phyloP scores from a whole-genome alignment of 2,888 invertebrate genomes.

The Trichopoda pennipes region DNA sequence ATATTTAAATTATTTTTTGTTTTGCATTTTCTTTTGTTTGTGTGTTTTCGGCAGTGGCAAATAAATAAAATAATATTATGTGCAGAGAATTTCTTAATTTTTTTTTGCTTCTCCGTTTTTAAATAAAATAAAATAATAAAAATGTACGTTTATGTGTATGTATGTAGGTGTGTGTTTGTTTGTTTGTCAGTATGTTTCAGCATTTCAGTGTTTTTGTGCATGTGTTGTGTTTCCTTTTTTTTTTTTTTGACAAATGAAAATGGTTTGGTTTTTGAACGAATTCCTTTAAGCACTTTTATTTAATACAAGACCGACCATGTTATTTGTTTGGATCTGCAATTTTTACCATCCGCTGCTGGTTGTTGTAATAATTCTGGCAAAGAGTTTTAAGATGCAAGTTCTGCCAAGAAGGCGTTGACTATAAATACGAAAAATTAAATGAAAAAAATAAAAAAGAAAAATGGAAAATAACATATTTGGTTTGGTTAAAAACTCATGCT shows the following conservation, averaged over 20 bases:
- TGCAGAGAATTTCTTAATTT: constrained; percentile 10
- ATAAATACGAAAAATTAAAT: constrained; percentile 31
- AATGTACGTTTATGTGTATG: constrained; percentile 1
- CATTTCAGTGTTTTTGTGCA: constrained; percentile 14
- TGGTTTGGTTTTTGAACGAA: constrained; percentile 66
- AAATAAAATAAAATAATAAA: constrained; percentile 43
- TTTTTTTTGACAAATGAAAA: constrained; percentile 67
- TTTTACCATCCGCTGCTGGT: constrained; percentile 25
- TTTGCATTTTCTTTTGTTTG: constrained; percentile 7
- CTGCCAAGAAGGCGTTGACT: constrained; percentile 68
- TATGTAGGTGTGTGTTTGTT: constrained; percentile 7
- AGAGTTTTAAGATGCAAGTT: constrained; percentile 30
- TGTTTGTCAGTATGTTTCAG: constrained; percentile 23
- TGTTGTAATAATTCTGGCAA: constrained; percentile 50
- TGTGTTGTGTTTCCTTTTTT: constrained; percentile 19
- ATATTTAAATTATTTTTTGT: constrained; percentile 40
- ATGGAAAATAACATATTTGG: constrained; percentile 27
- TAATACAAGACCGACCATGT: constrained; percentile 8
- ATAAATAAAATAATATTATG: constrained; percentile 52
- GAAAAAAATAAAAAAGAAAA: constrained; percentile 5
- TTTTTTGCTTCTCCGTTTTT: constrained; percentile 6
- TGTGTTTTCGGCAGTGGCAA: constrained; percentile 39
- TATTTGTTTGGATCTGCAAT: constrained; percentile 27
- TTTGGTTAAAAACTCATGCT: constrained; percentile 36
- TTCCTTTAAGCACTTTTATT: constrained; percentile 57